Conservation (phyloP, 2,888 invertebrate genomes). For the Ophion ventricosus region DNA sequence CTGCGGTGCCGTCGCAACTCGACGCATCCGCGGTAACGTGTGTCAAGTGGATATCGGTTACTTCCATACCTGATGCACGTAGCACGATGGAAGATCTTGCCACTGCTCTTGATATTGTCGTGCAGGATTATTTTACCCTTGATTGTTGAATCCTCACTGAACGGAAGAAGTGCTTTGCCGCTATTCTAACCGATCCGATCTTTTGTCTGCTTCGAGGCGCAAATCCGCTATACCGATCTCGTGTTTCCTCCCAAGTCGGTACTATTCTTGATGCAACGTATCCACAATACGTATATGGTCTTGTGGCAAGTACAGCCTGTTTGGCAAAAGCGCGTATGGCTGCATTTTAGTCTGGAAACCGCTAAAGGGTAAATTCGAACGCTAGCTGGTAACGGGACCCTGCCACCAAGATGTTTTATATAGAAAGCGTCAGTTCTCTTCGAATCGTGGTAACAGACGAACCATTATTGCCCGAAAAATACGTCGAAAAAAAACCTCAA, state of each 20-base stretch:
- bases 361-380: too few relatives aligned
- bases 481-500: too few relatives aligned
- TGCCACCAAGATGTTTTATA: too few relatives aligned
- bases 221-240: slow-evolving; percentile 65
- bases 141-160: slow-evolving; percentile 72
- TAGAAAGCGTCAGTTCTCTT: too few relatives aligned
- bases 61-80: slow-evolving; percentile 27
- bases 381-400: too few relatives aligned
- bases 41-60: slow-evolving; percentile 66
- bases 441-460: too few relatives aligned
- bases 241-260: slow-evolving; percentile 69
- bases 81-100: slow-evolving; percentile 56
- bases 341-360: too few relatives aligned
- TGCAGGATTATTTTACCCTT: slow-evolving; percentile 81
- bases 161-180: slow-evolving; percentile 72
- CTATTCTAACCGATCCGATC: slow-evolving; percentile 69
- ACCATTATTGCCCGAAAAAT: too few relatives aligned
- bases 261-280: slow-evolving; percentile 21
- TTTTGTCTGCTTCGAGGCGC: slow-evolving; percentile 63
- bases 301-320: not conserved
- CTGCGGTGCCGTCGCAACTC: slow-evolving; percentile 40
- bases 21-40: slow-evolving; percentile 48
- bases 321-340: too few relatives aligned
- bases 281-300: not conserved
- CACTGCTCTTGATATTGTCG: slow-evolving; percentile 70